A percentile compares a stretch with the other conserved stretches of the same genome.
phyloP scores from a whole-genome alignment of 2,797 vertebrate species.

The Gymnoscopelus microlampas region DNA sequence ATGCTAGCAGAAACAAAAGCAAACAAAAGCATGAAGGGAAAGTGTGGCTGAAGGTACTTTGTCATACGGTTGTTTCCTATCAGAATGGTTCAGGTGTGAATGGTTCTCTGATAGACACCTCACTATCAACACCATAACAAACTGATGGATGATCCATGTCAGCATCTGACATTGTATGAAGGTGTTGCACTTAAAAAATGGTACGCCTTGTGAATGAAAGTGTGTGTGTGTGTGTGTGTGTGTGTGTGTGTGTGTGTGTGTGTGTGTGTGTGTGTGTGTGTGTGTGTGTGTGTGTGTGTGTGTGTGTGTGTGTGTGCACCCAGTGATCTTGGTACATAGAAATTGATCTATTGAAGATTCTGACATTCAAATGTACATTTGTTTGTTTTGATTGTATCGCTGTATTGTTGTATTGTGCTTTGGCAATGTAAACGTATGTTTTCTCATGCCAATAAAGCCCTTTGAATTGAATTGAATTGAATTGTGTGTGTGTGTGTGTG shows the following conservation, averaged over 20 bases:
- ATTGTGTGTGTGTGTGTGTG: too few species aligned
- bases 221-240: conserved; percentile 8
- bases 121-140: conserved; percentile 34
- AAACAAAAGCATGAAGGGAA: neutral
- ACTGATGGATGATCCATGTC: conserved; percentile 33
- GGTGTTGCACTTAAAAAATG: neutral
- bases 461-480: too few species aligned
- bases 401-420: too few species aligned
- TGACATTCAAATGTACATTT: too few species aligned
- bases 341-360: too few species aligned
- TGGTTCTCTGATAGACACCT: conserved; percentile 12
- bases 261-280: conserved; percentile 17
- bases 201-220: neutral
- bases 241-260: conserved; percentile 4
- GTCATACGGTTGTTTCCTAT: conserved; percentile 30
- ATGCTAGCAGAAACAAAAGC: neutral
- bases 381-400: too few species aligned
- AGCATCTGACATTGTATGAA: conserved; percentile 7
- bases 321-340: too few species aligned
- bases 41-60: conserved; percentile 1
- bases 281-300: conserved; percentile 11
- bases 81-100: conserved; percentile 33
- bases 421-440: too few species aligned
- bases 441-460: too few species aligned
- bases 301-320: neutral